phyloP scores from a whole-genome alignment of 2,113 vertebrate species.

The Cynocephalus volans region DNA sequence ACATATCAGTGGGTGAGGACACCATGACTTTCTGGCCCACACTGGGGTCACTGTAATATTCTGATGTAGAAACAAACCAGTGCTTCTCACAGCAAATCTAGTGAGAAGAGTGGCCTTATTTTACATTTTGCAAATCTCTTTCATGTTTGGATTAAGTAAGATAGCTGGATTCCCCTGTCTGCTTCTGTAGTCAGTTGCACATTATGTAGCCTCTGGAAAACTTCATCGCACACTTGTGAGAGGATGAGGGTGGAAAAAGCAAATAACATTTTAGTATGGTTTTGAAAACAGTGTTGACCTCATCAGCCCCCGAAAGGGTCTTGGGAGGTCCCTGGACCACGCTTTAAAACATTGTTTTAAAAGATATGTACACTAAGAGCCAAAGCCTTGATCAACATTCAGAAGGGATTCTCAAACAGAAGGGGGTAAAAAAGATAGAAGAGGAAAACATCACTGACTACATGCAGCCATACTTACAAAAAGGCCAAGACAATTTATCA shows the following conservation, averaged over 20 bases:
- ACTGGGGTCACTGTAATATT: neutral
- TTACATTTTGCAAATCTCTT: constrained; percentile 14
- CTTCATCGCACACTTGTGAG: neutral
- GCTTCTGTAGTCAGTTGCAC: neutral
- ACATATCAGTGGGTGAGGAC: neutral
- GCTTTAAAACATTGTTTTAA: neutral
- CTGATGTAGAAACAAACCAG: constrained; percentile 35
- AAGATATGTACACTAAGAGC: neutral
- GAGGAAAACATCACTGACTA: neutral
- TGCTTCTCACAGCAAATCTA: neutral
- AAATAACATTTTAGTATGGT: constrained; percentile 5
- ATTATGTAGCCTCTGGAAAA: neutral
- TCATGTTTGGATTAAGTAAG: constrained; percentile 36
- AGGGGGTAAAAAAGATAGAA: neutral
- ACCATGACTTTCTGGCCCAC: neutral
- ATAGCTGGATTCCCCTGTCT: neutral
- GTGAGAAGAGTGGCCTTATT: neutral
- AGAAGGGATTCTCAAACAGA: constrained; percentile 44
- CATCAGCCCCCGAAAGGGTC: neutral
- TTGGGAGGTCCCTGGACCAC: neutral
- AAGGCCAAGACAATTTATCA: constrained; percentile 1
- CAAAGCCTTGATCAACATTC: neutral
- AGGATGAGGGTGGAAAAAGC: neutral
- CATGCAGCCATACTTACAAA: neutral
- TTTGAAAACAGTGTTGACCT: constrained; percentile 40